Conservation (phyloP, 2,888 invertebrate genomes). For the Tineola bisselliella region DNA sequence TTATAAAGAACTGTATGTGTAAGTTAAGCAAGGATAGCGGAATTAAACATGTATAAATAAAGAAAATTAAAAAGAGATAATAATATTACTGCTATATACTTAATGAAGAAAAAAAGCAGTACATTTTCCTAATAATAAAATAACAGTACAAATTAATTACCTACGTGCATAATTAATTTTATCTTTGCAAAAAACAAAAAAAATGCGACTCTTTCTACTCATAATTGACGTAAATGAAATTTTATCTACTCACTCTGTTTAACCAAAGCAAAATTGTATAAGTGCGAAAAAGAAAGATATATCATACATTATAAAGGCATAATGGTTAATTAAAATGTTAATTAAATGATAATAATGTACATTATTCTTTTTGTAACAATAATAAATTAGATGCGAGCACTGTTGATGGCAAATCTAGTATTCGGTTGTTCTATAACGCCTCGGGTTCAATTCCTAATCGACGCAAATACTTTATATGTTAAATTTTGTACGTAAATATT, state of each 20-base stretch:
- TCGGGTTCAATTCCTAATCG: no score
- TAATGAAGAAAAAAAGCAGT: no score
- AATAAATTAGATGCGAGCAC: not conserved
- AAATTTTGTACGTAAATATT: no score
- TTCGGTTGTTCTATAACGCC: not conserved
- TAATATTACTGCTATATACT: no score
- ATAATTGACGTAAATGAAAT: not conserved
- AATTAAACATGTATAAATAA: no score
- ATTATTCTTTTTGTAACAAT: not conserved
- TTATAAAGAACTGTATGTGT: no score
- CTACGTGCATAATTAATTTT: not conserved
- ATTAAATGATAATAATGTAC: slow-evolving; percentile 11
- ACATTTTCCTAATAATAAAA: not conserved
- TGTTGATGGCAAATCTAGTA: not conserved
- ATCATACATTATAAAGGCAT: not conserved
- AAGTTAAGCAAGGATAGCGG: no score
- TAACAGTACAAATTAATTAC: not conserved
- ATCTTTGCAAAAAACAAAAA: not conserved
- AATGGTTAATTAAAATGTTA: slow-evolving; percentile 7
- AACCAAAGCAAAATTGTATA: not conserved
- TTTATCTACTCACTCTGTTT: not conserved
- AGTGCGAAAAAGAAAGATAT: not conserved
- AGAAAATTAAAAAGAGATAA: no score
- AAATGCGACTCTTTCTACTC: not conserved
- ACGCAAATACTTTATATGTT: no score